A percentile compares a stretch with the other conserved stretches of the same genome.
Conservation (phyloP, 1,140 invertebrate species). For the Babylonia areolata region DNA sequence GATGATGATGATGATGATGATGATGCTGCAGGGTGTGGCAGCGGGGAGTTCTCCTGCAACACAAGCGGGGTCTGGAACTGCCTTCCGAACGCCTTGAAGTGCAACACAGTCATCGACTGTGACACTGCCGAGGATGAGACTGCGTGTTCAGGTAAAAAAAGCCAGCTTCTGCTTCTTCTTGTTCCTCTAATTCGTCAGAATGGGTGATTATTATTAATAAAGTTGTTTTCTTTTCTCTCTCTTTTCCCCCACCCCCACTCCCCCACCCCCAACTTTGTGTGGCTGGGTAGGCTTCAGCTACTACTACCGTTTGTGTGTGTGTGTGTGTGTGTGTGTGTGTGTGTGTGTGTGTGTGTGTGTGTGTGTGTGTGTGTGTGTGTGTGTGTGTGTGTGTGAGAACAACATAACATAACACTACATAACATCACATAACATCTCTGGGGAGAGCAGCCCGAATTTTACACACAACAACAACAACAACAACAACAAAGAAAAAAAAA, state of each 20-base stretch:
- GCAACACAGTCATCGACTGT: constrained; percentile 60
- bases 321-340: constrained; percentile 13
- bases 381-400: neutral
- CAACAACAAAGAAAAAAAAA: no score
- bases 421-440: no score
- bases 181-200: no score
- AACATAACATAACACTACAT: no score
- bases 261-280: no score
- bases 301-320: neutral
- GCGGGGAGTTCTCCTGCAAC: constrained; percentile 50
- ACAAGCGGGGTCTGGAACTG: constrained; percentile 44
- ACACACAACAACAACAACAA: no score
- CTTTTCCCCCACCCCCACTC: neutral
- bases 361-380: constrained; percentile 5
- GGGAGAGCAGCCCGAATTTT: no score
- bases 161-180: neutral
- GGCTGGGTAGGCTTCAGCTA: neutral
- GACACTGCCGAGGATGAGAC: constrained; percentile 50
- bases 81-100: constrained; percentile 45
- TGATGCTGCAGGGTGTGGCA: constrained; percentile 50
- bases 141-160: constrained; percentile 52
- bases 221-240: neutral
- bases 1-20: constrained; percentile 17
- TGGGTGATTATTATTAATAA: no score
- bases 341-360: constrained; percentile 8